Percentiles rank a stretch among this genome's conserved stretches.
phyloP scores from a whole-genome alignment of 2,888 invertebrate species.

The Pyralis farinalis region DNA sequence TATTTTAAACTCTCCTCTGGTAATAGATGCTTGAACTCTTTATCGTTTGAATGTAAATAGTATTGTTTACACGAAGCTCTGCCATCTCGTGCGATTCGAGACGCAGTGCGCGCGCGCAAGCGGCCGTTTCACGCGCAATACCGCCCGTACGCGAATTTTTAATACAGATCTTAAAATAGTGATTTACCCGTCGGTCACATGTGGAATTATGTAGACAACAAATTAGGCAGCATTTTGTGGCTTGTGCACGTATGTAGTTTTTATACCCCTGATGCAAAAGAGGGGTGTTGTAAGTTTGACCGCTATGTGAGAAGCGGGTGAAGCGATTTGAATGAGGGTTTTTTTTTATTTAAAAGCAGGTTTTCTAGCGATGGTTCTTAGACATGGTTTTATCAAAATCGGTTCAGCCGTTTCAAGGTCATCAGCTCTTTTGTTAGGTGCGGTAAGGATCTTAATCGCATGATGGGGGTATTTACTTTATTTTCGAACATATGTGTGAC shows the following conservation, averaged over 20 bases:
- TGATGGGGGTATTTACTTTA: no score
- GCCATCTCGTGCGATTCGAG: conserved; percentile 19
- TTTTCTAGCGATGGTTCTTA: no score
- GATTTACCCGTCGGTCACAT: conserved; percentile 14
- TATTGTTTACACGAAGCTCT: conserved; percentile 22
- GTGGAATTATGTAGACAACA: conserved; percentile 17
- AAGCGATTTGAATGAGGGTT: no score
- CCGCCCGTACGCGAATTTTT: conserved; percentile 8
- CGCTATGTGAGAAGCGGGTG: no score
- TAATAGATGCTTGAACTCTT: conserved; percentile 13
- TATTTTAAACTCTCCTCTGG: conserved; percentile 12
- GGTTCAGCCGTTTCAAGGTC: no score
- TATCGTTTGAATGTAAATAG: conserved; percentile 24
- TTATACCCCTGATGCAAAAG: no score
- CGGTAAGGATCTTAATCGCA: no score
- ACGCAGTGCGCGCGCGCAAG: conserved; percentile 21
- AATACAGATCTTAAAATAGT: conserved; percentile 17
- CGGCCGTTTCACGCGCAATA: conserved; percentile 17
- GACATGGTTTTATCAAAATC: no score
- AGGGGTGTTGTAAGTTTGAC: no score
- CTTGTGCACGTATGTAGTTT: conserved; percentile 11
- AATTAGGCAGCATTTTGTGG: conserved; percentile 16
- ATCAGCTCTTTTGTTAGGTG: no score
- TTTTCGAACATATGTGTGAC: no score
- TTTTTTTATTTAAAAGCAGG: no score